phyloP scores from a whole-genome alignment of 2,888 invertebrate species.

The Chymomyza fuscimana region DNA sequence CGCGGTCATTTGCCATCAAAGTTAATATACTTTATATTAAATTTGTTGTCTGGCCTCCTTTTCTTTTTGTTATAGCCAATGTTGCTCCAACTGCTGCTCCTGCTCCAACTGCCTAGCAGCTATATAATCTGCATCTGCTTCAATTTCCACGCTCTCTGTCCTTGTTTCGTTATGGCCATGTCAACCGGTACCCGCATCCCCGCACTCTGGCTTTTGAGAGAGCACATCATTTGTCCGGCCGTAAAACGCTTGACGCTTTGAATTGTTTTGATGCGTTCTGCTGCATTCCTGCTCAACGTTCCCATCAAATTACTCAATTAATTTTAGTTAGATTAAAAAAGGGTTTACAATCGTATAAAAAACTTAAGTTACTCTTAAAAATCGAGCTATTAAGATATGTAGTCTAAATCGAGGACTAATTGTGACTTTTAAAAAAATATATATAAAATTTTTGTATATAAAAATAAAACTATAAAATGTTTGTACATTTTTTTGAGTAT shows the following conservation, averaged over 20 bases:
- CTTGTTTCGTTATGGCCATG: neutral
- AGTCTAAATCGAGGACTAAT: no score
- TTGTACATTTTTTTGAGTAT: no score
- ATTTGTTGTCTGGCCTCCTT: slow-evolving; percentile 50
- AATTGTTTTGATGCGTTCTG: slow-evolving; percentile 51
- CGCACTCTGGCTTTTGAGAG: neutral
- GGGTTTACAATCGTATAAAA: neutral
- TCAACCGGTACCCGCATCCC: neutral
- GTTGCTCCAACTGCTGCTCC: slow-evolving; percentile 22
- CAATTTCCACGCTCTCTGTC: slow-evolving; percentile 37
- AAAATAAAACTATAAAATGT: no score
- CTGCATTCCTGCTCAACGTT: slow-evolving; percentile 31
- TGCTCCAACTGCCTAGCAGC: slow-evolving; percentile 32
- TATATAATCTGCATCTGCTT: slow-evolving; percentile 66
- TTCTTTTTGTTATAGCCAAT: slow-evolving; percentile 19
- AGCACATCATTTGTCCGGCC: slow-evolving; percentile 26
- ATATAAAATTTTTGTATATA: no score
- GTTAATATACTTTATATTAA: slow-evolving; percentile 71
- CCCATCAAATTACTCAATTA: slow-evolving; percentile 69
- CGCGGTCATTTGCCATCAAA: slow-evolving; percentile 67
- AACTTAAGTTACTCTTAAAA: slow-evolving; percentile 13
- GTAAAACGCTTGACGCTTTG: slow-evolving; percentile 20
- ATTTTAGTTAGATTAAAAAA: slow-evolving; percentile 61
- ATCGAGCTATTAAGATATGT: neutral
- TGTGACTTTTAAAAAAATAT: no score